Evolutionary conservation across 1,140 invertebrate genomes (phyloP), one percentile per base, ranked within the genome.

Genomic region (Littorina saxatilis): DNA sequence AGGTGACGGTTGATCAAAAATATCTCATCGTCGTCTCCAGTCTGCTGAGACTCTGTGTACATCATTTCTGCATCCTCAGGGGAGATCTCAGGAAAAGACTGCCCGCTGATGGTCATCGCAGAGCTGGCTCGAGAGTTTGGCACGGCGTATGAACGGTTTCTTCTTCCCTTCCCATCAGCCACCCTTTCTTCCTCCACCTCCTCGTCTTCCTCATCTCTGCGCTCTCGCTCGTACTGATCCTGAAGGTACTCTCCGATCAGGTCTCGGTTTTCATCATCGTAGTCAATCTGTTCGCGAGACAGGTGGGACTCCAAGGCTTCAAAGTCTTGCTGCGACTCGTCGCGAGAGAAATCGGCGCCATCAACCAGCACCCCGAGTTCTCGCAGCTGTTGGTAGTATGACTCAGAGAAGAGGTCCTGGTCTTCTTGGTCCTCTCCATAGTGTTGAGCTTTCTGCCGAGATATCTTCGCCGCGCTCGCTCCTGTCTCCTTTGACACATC

Each of bases 291-390:
- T 61, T 88, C 88, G 7, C 84, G 76, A 0, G 85, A 86, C 61
- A 86, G 83, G 77, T 88, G 83, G 9, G 79, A 73, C 66, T 90
- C 88, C 76, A 87, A 35, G 39, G 85, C 86, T 55, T 90, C 89
- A 85, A 89, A 88, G 52, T 89, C 89, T 35, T 86, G 80, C 13
- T 89, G 75, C 11, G 88, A 89, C 47, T 89, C 76, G 35, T 78
- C 86, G 61, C 85, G 82, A 7, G 84, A 85, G 61, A 90, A 82
- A 74, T 91, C 90, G 7, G 83, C 86, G 37, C 87, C 89, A 75
- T 91, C 90, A n/a, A 91, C 86, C 47, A 91, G 81, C 55, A 91
- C 88, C n/a, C 90, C 90, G 15, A 91, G 82, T 29, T 91, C 90
- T 73, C 85, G 83, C 37, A 91, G 82, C 77, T 90, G 88, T 74